Evolutionary conservation across 92 coral and sea anemone species (phyloP), one percentile per base, ranked within the genome.

Genomic region (Phenganax subtilis): DNA sequence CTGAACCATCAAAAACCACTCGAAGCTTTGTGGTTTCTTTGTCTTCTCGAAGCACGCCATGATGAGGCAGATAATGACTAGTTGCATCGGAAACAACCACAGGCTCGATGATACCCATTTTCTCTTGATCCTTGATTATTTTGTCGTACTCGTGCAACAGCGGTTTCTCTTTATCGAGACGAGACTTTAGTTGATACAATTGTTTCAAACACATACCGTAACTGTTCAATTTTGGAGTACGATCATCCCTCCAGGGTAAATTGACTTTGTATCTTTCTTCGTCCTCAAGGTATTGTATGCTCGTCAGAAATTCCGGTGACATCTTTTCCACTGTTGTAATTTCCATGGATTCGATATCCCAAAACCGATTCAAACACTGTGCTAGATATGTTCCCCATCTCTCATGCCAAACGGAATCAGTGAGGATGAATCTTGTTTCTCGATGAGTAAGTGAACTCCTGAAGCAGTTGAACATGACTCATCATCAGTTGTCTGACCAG

Each of bases 321-420:
- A 15, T 16, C 27, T 10, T 14, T 77, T 77, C 54, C 58, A 77
- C 84, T 1, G 47, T 73, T 10, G 47, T 44, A 54, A 87, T 75
- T 60, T 88, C 88, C n/a, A 85, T 66, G 56, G 89, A 20, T 72
- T 87, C 87, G 20, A 83, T 31, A 37, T 88, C 86, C 90, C 90
- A 85, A 72, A 88, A 88, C 57, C 37, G 79, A 11, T 67, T 76
- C 8, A 84, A 79, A 57, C 65, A 70, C 25, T 80, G 73, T 14
- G 82, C 55, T 10, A 87, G 87, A 12, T 75, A 12, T 84, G 81
- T 57, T 71, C 71, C 7, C 29, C 71, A 6, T 65, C 71, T 65
- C 47, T 65, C 9, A 7, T 2, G 2, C 55, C 9, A 15, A 47
- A 72, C 10, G 77, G 28, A 75, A 52, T 65, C 37, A 28, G 57